A percentile compares a stretch with the other conserved stretches of the same genome.
phyloP scores from a whole-genome alignment of 1,140 invertebrate species.

The Plodia interpunctella region DNA sequence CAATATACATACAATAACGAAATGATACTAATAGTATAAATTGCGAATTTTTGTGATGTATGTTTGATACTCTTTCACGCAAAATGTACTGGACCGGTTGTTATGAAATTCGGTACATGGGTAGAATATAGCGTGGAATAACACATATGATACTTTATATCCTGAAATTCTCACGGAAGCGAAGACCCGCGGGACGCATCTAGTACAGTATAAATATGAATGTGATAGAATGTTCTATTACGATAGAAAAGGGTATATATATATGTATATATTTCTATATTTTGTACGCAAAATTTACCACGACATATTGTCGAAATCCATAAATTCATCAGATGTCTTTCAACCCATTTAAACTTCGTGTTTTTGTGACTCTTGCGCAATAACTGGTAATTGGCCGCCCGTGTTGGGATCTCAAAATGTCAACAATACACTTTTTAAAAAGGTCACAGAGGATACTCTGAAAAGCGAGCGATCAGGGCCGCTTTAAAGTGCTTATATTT shows the following conservation, averaged over 20 bases:
- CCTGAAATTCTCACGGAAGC: no score
- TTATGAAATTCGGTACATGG: no score
- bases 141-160: no score
- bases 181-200: no score
- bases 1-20: no score
- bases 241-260: background rate
- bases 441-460: conserved; percentile 11
- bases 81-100: no score
- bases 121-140: no score
- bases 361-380: conserved; percentile 12
- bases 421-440: conserved; percentile 18
- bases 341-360: conserved; percentile 11
- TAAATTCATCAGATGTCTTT: conserved; percentile 1
- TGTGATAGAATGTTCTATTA: no score
- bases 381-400: conserved; percentile 10
- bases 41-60: no score
- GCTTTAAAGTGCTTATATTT: conserved; percentile 3
- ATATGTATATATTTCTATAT: background rate
- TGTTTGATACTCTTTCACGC: no score
- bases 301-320: background rate
- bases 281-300: background rate
- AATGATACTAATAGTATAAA: no score
- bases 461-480: conserved; percentile 13
- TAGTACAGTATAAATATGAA: no score
- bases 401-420: conserved; percentile 12